Conservation (phyloP, 2,797 vertebrate species). For the Gambelia wislizenii region DNA sequence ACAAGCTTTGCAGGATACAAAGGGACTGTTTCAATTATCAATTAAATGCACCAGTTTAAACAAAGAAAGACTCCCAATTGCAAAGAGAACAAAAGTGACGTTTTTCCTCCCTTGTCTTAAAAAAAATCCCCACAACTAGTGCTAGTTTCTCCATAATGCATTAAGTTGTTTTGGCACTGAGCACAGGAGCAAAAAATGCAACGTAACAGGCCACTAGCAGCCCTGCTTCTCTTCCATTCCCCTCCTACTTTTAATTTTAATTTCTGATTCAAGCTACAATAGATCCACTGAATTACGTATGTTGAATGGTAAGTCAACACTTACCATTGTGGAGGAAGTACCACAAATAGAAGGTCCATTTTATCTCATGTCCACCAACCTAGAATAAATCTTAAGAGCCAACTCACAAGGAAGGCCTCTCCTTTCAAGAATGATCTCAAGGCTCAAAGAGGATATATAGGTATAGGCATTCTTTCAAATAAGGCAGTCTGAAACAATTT, state of each 20-base stretch:
- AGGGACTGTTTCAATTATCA: neutral
- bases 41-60: neutral
- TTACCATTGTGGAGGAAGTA: too few species aligned
- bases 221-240: too few species aligned
- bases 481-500: neutral
- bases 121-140: neutral
- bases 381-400: neutral
- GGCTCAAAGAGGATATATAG: neutral
- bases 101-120: neutral
- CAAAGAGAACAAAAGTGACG: neutral
- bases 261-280: too few species aligned
- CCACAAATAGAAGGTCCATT: neutral
- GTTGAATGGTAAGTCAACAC: too few species aligned
- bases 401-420: neutral
- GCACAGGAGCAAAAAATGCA: neutral
- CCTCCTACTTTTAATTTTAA: neutral
- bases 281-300: too few species aligned
- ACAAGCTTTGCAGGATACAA: constrained; percentile 31
- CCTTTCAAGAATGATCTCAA: neutral
- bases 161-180: neutral
- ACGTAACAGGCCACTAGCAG: neutral
- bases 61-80: neutral
- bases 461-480: neutral
- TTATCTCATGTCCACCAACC: neutral
- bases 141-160: neutral